Conservation (phyloP, 2,797 vertebrate genomes). For the Sebastes itinus region DNA sequence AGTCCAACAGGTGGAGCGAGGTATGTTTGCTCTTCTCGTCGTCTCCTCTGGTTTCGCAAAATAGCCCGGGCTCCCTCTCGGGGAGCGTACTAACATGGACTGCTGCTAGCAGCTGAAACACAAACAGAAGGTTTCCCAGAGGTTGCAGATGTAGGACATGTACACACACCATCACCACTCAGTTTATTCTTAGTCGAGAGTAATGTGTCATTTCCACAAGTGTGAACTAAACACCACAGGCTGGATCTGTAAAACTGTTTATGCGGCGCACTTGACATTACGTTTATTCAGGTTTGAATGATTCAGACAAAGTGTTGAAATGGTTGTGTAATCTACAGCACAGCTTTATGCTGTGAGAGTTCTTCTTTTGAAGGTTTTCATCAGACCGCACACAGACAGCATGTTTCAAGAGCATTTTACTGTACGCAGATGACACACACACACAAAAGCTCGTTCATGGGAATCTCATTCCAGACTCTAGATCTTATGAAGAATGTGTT, state of each 20-base stretch:
- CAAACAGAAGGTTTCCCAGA: constrained; percentile 45
- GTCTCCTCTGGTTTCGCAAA: constrained; percentile 25
- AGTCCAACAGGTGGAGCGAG: constrained; percentile 88
- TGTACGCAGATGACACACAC: not conserved
- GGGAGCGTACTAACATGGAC: constrained; percentile 18
- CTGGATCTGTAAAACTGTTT: constrained; percentile 54
- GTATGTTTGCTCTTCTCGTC: constrained; percentile 76
- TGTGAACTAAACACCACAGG: constrained; percentile 57
- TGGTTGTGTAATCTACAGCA: not conserved
- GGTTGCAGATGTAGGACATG: constrained; percentile 56
- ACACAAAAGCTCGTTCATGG: not conserved
- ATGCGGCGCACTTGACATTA: constrained; percentile 38
- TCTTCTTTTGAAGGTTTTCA: constrained; percentile 4
- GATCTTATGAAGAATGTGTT: not conserved
- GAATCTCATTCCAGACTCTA: not conserved
- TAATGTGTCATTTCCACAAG: constrained; percentile 55
- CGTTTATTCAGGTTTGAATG: constrained; percentile 29
- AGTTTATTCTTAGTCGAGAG: constrained; percentile 58
- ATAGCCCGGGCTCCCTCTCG: constrained; percentile 7
- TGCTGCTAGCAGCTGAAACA: constrained; percentile 38
- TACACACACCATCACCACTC: constrained; percentile 60
- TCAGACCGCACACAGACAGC: constrained; percentile 33
- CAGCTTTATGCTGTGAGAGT: not conserved
- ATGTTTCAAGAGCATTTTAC: not conserved
- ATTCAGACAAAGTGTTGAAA: constrained; percentile 8